Base-by-base conservation (phyloP, 1,140 invertebrate species). In the Rhynchophorus ferrugineus region DNA sequence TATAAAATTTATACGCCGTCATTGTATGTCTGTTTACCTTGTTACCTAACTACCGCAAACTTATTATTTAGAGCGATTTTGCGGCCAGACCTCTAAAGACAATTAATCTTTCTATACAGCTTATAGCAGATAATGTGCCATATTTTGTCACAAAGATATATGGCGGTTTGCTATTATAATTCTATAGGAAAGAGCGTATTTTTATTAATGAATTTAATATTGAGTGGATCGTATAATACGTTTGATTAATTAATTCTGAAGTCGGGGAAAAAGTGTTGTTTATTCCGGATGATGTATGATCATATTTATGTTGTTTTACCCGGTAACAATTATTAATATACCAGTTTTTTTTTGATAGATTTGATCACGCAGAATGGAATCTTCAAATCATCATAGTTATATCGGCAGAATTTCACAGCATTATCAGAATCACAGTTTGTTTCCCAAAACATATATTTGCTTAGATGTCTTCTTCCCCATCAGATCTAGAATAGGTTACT, bases 71-170 rank as follows among this genome's bases (percentile, higher is more conserved):
- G 49, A 42, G 48, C 48, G 38, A 43, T 16, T 37, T 35, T 33
- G 47, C 17, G 22, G 37, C 47, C 47, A 49, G 35, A 37, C 49
- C 24, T 44, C 49, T 42, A 52, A 20, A 17, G 13, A 52, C 36
- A 45, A 52, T 52, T 44, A 52, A 52, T 52, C 49, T 52, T 52
- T 36, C 49, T 16, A 45, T 52, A 52, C 43, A 44, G 49, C 49
- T 44, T 52, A 52, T 52, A 44, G 49, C 49, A 45, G 49, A 52
- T 52, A 52, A 52, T 52, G 33, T 52, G 49, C 49, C 49, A 44
- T 52, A 52, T 52, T 52, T 52, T 52, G 49, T 52, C 49, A 52
- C 49, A 52, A 52, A 52, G 49, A 52, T 52, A 52, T 52, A 52
- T 52, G n/a, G 42, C 49, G 13, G 41, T 45, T 42, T 45, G 49